Evolutionary conservation across 2,797 vertebrate genomes (phyloP).

Genomic region (Gouania willdenowi): DNA sequence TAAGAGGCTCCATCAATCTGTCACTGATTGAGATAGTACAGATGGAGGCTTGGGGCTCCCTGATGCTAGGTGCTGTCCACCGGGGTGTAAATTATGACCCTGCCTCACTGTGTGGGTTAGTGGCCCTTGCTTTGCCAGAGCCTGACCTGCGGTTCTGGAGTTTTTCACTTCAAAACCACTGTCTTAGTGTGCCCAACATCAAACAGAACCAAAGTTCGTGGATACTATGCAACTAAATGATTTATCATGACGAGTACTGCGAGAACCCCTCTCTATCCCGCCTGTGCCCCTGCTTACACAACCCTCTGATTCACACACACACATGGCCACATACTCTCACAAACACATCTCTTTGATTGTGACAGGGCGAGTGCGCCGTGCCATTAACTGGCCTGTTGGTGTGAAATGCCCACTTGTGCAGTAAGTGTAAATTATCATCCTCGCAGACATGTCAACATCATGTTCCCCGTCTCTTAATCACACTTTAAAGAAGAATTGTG

Average conservation of each 20-base stretch:
- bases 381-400: conserved; percentile 68
- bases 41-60: conserved; percentile 78
- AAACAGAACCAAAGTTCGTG: conserved; percentile 88
- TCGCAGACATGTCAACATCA: conserved; percentile 60
- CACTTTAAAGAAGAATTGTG: conserved; percentile 66
- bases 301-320: conserved; percentile 71
- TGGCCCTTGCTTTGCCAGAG: conserved; percentile 84
- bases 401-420: conserved; percentile 71
- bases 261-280: conserved; percentile 43
- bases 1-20: conserved; percentile 78
- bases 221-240: conserved; percentile 83
- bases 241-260: conserved; percentile 89
- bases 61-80: conserved; percentile 80
- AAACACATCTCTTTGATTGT: conserved; percentile 63
- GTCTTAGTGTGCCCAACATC: conserved; percentile 90
- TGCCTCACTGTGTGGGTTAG: conserved; percentile 90
- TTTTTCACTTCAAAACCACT: conserved; percentile 97
- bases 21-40: conserved; percentile 83
- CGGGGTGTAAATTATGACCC: conserved; percentile 83
- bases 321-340: conserved; percentile 41
- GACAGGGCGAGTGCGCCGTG: conserved; percentile 63
- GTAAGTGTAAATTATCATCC: conserved; percentile 68
- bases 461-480: conserved; percentile 73
- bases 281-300: conserved; percentile 69
- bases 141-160: conserved; percentile 94